Conservation (phyloP, 2,113 vertebrate species). For the Regulus satrapa region DNA sequence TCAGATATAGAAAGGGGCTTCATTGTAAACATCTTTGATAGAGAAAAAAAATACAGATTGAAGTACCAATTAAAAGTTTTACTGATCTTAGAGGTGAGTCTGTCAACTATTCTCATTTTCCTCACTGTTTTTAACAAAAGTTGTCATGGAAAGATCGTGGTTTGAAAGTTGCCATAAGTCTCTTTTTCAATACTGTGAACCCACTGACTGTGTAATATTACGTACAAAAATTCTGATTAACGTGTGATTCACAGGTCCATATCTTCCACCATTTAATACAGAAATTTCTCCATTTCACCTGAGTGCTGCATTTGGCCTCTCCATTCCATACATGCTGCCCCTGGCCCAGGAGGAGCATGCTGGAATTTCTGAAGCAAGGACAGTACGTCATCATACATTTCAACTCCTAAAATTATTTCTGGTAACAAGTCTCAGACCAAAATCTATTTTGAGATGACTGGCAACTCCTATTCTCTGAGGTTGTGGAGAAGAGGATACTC, state of each 20-base stretch:
- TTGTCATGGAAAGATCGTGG: background rate
- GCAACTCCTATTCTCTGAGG: background rate
- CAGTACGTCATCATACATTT: background rate
- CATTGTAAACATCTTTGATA: background rate
- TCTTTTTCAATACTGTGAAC: background rate
- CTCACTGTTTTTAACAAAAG: background rate
- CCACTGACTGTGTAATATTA: background rate
- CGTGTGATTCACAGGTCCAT: background rate
- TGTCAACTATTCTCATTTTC: background rate
- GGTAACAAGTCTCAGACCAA: background rate
- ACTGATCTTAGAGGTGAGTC: background rate
- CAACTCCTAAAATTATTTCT: background rate
- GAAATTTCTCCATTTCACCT: background rate
- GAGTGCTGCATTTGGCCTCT: background rate
- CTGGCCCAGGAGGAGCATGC: background rate
- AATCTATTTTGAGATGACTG: background rate
- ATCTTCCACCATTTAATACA: background rate
- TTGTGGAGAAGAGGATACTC: background rate
- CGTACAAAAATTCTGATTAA: background rate
- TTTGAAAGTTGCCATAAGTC: background rate
- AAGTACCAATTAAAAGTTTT: background rate
- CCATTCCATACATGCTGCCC: background rate
- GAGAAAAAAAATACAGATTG: background rate
- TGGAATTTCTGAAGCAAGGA: background rate
- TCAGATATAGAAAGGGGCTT: background rate